Percentiles rank a stretch among this genome's conserved stretches.
Evolutionary conservation across 1,140 invertebrate genomes (phyloP).

Genomic region (Ectropis grisescens): DNA sequence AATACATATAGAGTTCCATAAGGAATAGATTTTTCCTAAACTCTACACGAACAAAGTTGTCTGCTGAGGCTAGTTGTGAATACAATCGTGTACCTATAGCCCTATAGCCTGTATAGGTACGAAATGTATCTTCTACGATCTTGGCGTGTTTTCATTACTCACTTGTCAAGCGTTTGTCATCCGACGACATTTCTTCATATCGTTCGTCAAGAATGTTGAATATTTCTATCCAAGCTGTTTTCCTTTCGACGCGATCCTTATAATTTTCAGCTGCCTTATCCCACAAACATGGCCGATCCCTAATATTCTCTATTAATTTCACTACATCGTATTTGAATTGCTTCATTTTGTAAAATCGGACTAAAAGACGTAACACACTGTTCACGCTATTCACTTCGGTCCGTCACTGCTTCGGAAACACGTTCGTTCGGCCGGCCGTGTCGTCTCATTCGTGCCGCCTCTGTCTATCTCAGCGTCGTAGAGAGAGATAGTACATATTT

Average conservation of each 20-base stretch:
- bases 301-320: conserved; percentile 32
- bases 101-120: too few relatives aligned
- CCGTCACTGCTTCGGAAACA: conserved; percentile 41
- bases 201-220: conserved; percentile 33
- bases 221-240: conserved; percentile 48
- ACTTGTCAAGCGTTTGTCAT: conserved; percentile 36
- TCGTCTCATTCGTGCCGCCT: conserved; percentile 28
- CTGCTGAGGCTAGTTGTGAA: too few relatives aligned
- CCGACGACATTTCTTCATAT: conserved; percentile 38
- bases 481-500: conserved; percentile 14
- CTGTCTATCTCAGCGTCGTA: conserved; percentile 11
- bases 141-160: too few relatives aligned
- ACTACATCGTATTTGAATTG: conserved; percentile 53
- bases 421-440: conserved; percentile 32
- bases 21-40: too few relatives aligned
- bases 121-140: too few relatives aligned
- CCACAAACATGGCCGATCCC: conserved; percentile 46
- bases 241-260: conserved; percentile 46
- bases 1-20: too few relatives aligned
- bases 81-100: too few relatives aligned
- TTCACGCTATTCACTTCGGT: conserved; percentile 24
- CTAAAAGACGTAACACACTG: conserved; percentile 15
- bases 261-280: conserved; percentile 46
- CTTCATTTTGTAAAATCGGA: conserved; percentile 20
- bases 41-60: too few relatives aligned